Conservation (phyloP, 2,113 vertebrate species). For the Pampusana beccarii region DNA sequence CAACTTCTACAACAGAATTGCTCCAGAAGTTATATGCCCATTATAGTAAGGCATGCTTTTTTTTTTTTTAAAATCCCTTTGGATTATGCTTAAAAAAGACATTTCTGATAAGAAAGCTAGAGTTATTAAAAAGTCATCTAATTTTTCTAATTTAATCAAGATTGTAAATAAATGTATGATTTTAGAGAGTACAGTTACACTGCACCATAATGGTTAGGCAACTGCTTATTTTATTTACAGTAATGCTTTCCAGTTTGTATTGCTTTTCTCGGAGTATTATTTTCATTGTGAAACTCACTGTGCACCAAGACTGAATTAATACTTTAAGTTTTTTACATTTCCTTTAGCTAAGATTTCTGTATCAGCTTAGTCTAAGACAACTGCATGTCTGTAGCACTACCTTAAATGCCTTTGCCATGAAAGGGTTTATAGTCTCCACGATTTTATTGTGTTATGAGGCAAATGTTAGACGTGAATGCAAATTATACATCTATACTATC, state of each 20-base stretch:
- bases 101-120: not conserved
- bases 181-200: not conserved
- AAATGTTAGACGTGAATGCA: not conserved
- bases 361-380: not conserved
- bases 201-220: not conserved
- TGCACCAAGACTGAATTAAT: not conserved
- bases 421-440: not conserved
- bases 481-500: not conserved
- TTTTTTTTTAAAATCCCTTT: not conserved
- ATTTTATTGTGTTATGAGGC: not conserved
- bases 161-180: not conserved
- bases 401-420: not conserved
- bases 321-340: not conserved
- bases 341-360: not conserved
- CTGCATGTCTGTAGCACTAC: not conserved
- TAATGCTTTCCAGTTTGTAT: not conserved
- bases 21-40: not conserved
- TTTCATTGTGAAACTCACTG: not conserved
- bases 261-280: not conserved
- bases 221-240: not conserved
- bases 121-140: not conserved
- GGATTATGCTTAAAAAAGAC: not conserved
- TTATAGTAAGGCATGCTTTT: not conserved
- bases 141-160: not conserved
- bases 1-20: not conserved